Percentiles rank a stretch among this genome's conserved stretches.
phyloP scores from a whole-genome alignment of 2,797 vertebrate genomes.

The Menidia menidia region DNA sequence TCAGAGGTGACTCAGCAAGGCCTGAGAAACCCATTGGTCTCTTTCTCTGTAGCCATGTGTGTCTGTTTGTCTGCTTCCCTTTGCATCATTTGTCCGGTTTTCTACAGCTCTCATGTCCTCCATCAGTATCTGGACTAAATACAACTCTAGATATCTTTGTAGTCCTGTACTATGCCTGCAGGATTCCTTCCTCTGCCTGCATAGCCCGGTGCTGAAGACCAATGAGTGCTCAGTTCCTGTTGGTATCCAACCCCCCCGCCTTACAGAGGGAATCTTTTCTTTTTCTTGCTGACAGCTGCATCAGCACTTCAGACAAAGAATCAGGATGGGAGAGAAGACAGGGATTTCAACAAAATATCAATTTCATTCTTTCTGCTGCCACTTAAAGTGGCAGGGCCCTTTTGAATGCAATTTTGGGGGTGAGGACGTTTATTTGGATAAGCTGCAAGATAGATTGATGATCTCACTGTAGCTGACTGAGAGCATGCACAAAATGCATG shows the following conservation, averaged over 20 bases:
- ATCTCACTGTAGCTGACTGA: slow-evolving; percentile 11
- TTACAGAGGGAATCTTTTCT: slow-evolving; percentile 7
- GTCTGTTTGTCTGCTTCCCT: slow-evolving; percentile 12
- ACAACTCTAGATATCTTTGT: slow-evolving; percentile 13
- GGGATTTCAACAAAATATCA: slow-evolving; percentile 13
- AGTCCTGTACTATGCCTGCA: slow-evolving; percentile 17
- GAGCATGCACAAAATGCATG: slow-evolving; percentile 1
- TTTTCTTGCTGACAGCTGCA: slow-evolving; percentile 23
- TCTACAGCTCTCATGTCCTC: slow-evolving; percentile 10
- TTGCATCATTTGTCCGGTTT: slow-evolving; percentile 18
- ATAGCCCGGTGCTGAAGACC: slow-evolving; percentile 26
- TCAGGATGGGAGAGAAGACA: slow-evolving; percentile 8
- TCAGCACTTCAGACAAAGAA: slow-evolving; percentile 39
- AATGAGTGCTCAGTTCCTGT: slow-evolving; percentile 28
- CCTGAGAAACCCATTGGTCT: slow-evolving; percentile 35
- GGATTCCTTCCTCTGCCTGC: slow-evolving; percentile 24
- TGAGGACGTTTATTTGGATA: slow-evolving; percentile 7
- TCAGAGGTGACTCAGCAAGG: slow-evolving; percentile 55
- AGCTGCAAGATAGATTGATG: not conserved
- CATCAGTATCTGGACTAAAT: slow-evolving; percentile 34
- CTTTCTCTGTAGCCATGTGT: slow-evolving; percentile 18
- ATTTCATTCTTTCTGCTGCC: slow-evolving; percentile 2
- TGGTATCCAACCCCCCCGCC: slow-evolving; percentile 10
- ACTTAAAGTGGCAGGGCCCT: slow-evolving; percentile 1
- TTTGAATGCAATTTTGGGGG: not conserved